Evolutionary conservation across 2,113 vertebrate genomes (phyloP).

Genomic region (Mesocricetus auratus): DNA sequence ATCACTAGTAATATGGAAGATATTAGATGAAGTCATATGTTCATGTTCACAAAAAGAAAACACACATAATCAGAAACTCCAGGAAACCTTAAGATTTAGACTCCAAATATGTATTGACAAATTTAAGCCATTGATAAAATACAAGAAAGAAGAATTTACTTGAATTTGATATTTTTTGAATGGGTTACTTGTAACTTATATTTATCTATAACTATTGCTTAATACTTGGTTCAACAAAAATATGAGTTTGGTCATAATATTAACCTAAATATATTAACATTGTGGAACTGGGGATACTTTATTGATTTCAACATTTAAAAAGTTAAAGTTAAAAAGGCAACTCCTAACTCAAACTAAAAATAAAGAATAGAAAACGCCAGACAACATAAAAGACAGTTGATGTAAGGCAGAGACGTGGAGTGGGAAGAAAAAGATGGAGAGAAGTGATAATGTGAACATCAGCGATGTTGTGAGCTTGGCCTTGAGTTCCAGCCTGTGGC

Average conservation of each 20-base stretch:
- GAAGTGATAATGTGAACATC: neutral
- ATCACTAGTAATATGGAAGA: slow-evolving; percentile 6
- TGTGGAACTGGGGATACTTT: neutral
- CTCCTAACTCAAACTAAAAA: neutral
- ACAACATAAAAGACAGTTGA: neutral
- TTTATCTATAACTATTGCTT: neutral
- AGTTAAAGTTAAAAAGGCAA: neutral
- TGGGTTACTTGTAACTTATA: neutral
- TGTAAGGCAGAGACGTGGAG: neutral
- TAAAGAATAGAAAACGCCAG: neutral
- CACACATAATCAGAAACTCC: slow-evolving; percentile 35
- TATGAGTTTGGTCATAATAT: neutral
- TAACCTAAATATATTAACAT: neutral
- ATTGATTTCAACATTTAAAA: slow-evolving; percentile 35
- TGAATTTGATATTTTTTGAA: slow-evolving; percentile 16
- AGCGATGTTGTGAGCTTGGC: neutral
- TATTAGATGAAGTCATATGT: neutral
- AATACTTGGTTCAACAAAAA: neutral
- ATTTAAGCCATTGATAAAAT: neutral
- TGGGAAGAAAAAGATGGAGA: neutral
- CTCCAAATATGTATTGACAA: neutral
- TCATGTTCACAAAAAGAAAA: slow-evolving; percentile 8
- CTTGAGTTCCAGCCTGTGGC: neutral
- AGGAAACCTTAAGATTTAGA: neutral
- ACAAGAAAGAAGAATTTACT: neutral